Evolutionary conservation across 2,797 vertebrate species (phyloP).

Genomic region (Phaenicophaeus curvirostris): DNA sequence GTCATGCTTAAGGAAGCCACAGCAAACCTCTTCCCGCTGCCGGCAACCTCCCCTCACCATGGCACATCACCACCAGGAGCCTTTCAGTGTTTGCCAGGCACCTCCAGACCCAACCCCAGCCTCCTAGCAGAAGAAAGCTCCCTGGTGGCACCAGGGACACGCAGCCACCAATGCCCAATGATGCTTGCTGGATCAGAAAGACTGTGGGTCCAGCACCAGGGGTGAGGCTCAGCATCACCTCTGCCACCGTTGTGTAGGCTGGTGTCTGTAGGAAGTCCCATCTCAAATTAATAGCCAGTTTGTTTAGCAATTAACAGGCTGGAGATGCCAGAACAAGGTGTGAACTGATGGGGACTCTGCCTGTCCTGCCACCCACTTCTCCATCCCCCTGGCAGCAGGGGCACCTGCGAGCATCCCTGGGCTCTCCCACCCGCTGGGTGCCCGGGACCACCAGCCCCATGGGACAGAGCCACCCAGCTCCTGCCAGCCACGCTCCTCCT

Average conservation of each 20-base stretch:
- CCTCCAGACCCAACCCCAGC: background rate
- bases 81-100: rapidly evolving
- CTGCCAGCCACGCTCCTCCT: background rate
- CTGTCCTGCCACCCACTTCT: background rate
- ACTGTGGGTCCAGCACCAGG: background rate
- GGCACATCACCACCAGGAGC: background rate
- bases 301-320: background rate
- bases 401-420: background rate
- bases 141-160: rapidly evolving
- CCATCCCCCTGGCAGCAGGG: rapidly evolving
- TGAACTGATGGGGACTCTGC: slow-evolving; percentile 5
- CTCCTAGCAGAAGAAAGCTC: background rate
- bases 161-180: rapidly evolving
- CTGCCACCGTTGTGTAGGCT: background rate
- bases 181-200: background rate
- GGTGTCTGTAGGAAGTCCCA: background rate
- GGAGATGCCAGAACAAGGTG: slow-evolving; percentile 37
- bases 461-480: background rate
- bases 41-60: background rate
- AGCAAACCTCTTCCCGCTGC: background rate
- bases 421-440: background rate
- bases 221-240: background rate
- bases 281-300: background rate
- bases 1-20: background rate
- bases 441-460: background rate